Evolutionary conservation across 1,140 invertebrate species (phyloP).

Genomic region (Drosophila erecta): DNA sequence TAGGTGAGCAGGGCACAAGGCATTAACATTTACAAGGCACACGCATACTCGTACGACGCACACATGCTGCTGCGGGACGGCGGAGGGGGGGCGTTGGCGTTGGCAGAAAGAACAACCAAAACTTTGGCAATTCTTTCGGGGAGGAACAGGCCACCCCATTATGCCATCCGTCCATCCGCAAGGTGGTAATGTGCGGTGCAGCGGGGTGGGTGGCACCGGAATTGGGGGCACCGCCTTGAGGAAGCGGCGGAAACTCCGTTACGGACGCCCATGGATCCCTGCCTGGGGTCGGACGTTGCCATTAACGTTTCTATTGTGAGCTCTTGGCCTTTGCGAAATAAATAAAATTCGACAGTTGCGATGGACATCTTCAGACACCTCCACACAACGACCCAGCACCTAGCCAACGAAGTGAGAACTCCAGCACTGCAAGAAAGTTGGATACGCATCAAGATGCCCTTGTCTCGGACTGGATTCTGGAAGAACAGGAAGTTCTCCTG

Average conservation of each 20-base stretch:
- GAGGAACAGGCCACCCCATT: too few species aligned
- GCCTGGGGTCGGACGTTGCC: slow-evolving; percentile 49
- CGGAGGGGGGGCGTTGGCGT: slow-evolving; percentile 8
- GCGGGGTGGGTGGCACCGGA: slow-evolving; percentile 15
- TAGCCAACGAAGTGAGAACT: slow-evolving; percentile 9
- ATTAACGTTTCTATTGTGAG: slow-evolving; percentile 83
- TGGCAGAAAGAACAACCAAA: slow-evolving; percentile 68
- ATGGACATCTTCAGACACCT: slow-evolving; percentile 58
- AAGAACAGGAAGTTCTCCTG: not conserved
- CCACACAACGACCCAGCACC: slow-evolving; percentile 11
- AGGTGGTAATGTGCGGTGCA: slow-evolving; percentile 56
- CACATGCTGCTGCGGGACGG: slow-evolving; percentile 10
- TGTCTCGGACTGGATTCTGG: not conserved
- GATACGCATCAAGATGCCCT: not conserved
- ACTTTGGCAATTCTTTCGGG: slow-evolving; percentile 78
- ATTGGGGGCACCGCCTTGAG: slow-evolving; percentile 62
- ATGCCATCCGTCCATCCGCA: slow-evolving; percentile 27
- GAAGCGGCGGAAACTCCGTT: slow-evolving; percentile 75
- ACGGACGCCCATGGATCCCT: slow-evolving; percentile 59
- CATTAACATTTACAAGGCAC: slow-evolving; percentile 82
- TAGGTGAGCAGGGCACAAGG: slow-evolving; percentile 74
- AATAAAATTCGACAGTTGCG: slow-evolving; percentile 81
- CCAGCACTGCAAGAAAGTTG: slow-evolving; percentile 28
- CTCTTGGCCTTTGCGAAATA: slow-evolving; percentile 80
- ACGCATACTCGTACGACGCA: slow-evolving; percentile 19